A percentile compares a stretch with the other conserved stretches of the same genome.
These are phyloP conservation scores for Orthosia gothica DNA, from an alignment of 2,888 invertebrate species.

Conservation along the genomic window DNA sequence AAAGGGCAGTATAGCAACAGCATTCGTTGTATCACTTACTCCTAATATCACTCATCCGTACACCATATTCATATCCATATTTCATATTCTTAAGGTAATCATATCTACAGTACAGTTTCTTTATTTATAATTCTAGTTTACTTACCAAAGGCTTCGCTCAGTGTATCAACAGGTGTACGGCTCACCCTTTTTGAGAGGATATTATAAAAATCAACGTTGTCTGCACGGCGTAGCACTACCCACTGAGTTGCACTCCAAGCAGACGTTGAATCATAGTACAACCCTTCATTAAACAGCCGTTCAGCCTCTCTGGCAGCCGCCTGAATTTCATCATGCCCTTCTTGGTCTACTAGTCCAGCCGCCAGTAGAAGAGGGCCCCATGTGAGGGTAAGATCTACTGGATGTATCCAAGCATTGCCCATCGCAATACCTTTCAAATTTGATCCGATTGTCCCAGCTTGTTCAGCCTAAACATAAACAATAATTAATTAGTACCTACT, in stretches of 20 bases:
- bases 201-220: slow-evolving; percentile 95
- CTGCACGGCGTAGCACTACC: slow-evolving; percentile 92
- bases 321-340: slow-evolving; percentile 92
- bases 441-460: slow-evolving; percentile 92
- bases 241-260: slow-evolving; percentile 93
- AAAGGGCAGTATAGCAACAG: too few species aligned
- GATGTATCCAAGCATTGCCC: slow-evolving; percentile 98
- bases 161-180: slow-evolving; percentile 67
- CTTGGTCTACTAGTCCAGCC: slow-evolving; percentile 94
- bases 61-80: too few species aligned
- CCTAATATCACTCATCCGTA: too few species aligned
- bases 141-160: slow-evolving; percentile 72
- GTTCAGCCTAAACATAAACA: slow-evolving; percentile 90
- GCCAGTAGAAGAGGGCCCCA: slow-evolving; percentile 96
- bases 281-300: slow-evolving; percentile 90
- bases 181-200: slow-evolving; percentile 92
- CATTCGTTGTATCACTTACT: too few species aligned
- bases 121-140: slow-evolving; percentile 7
- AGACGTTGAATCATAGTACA: slow-evolving; percentile 92
- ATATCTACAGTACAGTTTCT: background rate
- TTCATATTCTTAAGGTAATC: background rate
- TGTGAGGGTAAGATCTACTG: slow-evolving; percentile 95
- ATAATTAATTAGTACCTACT: slow-evolving; percentile 2
- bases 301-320: slow-evolving; percentile 91
- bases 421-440: slow-evolving; percentile 95